Percentiles rank a stretch among this genome's conserved stretches.
Evolutionary conservation across 2,113 vertebrate species (phyloP).

Genomic region (Cyrtonyx montezumae): DNA sequence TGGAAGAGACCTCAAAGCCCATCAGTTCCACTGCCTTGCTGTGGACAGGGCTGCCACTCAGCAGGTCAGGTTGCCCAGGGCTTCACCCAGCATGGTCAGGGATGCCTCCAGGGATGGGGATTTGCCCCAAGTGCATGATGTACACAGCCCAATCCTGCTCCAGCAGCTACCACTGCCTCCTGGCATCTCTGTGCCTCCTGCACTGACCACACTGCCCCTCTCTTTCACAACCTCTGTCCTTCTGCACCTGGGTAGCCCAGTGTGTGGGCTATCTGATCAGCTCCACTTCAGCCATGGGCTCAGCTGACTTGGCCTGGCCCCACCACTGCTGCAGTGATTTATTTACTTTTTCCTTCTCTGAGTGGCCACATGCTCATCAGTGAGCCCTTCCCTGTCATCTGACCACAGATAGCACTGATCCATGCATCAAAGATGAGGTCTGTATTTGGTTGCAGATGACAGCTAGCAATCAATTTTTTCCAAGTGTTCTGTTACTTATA

Average conservation of each 20-base stretch:
- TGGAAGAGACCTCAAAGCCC: no score
- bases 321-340: neutral
- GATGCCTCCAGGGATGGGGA: no score
- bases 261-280: neutral
- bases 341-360: neutral
- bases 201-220: neutral
- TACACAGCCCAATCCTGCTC: neutral
- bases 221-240: neutral
- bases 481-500: neutral
- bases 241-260: rapidly evolving
- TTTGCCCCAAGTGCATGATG: neutral
- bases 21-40: no score
- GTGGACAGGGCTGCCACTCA: no score
- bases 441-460: neutral
- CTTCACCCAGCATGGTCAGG: no score
- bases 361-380: neutral
- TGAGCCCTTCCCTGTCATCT: neutral
- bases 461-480: neutral
- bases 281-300: rapidly evolving
- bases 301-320: neutral
- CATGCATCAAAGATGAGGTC: neutral
- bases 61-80: no score
- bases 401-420: neutral
- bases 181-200: neutral
- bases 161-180: neutral